phyloP scores from a whole-genome alignment of 2,797 vertebrate species.

The Pteronotus mesoamericanus region DNA sequence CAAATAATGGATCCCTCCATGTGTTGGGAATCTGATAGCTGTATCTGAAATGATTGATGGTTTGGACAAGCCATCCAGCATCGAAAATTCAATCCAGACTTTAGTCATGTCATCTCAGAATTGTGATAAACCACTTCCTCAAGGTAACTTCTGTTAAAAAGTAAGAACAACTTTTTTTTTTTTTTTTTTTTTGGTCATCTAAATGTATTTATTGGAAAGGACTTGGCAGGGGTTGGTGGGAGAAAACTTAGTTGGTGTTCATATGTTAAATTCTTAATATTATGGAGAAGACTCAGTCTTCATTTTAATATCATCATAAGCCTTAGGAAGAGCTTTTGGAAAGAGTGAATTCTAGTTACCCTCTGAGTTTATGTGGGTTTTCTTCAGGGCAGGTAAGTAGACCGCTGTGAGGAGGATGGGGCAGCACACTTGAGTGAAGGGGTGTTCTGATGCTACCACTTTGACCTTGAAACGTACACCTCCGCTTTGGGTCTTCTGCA shows the following conservation, averaged over 20 bases:
- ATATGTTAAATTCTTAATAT: not conserved
- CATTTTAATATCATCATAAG: not conserved
- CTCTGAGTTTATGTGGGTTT: not conserved
- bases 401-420: not conserved
- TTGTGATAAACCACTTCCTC: not conserved
- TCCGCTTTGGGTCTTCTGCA: not conserved
- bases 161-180: not conserved
- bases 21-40: not conserved
- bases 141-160: not conserved
- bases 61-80: not conserved
- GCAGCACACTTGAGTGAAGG: not conserved
- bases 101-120: not conserved
- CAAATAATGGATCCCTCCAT: not conserved
- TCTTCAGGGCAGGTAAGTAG: conserved; percentile 46
- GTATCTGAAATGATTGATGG: not conserved
- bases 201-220: not conserved
- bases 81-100: not conserved
- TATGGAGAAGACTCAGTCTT: not conserved
- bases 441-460: not conserved
- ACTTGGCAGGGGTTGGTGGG: not conserved
- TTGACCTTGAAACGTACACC: not conserved
- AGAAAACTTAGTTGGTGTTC: not conserved
- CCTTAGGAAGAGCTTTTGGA: not conserved
- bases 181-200: not conserved
- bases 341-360: not conserved